A percentile compares a stretch with the other conserved stretches of the same genome.
Conservation (phyloP, 2,797 vertebrate genomes). For the Syncerus caffer region DNA sequence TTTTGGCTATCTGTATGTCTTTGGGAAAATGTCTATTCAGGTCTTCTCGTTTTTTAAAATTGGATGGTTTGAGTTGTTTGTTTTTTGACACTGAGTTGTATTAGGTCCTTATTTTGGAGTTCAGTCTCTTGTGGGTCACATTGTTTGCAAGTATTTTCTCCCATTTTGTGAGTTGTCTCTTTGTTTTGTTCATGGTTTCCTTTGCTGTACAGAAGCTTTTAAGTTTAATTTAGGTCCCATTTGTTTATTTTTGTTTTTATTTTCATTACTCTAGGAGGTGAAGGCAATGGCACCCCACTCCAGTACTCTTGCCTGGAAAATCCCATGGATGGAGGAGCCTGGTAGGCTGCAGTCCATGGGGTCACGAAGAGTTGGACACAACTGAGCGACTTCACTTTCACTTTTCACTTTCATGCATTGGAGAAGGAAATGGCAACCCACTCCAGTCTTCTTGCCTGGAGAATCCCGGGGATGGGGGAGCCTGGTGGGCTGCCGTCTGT, state of each 20-base stretch:
- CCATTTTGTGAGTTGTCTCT: not conserved
- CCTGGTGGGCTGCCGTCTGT: no score
- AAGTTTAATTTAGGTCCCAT: not conserved
- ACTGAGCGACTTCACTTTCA: no score
- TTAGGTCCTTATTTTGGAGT: not conserved
- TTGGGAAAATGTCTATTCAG: not conserved
- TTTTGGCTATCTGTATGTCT: not conserved
- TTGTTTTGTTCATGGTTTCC: not conserved
- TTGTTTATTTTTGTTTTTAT: not conserved
- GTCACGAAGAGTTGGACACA: accelerated
- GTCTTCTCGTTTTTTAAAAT: not conserved
- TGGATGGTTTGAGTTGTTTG: not conserved
- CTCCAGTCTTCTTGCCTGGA: no score
- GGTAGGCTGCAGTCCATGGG: no score
- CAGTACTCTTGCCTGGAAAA: no score
- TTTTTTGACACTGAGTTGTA: not conserved
- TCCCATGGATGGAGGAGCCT: no score
- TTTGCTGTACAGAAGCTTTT: not conserved
- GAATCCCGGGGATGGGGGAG: no score
- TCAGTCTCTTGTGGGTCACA: not conserved
- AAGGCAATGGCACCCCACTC: not conserved
- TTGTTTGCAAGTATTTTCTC: not conserved
- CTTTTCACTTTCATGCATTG: no score
- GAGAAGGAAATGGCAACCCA: no score
- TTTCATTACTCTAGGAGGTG: not conserved